Conservation (phyloP, 1,140 invertebrate species). For the Mya arenaria region DNA sequence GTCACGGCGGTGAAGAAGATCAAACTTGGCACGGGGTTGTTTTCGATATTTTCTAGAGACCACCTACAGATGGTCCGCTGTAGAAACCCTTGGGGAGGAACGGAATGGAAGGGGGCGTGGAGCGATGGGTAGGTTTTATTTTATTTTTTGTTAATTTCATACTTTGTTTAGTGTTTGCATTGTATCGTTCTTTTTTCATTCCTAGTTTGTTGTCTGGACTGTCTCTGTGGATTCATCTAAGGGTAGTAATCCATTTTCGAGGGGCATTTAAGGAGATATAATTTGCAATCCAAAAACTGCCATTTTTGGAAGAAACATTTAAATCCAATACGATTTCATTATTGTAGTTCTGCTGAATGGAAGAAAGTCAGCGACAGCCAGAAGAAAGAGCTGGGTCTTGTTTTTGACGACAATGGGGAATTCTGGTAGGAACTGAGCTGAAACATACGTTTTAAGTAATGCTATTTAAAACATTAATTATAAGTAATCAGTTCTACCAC, state of each 20-base stretch:
- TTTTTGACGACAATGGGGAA: slow-evolving; percentile 97
- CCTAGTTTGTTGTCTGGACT: not conserved
- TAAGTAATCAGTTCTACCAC: too few relatives aligned
- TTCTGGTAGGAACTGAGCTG: slow-evolving; percentile 95
- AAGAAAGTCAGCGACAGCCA: slow-evolving; percentile 94
- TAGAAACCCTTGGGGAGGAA: slow-evolving; percentile 85
- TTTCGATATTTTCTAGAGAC: slow-evolving; percentile 75
- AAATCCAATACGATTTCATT: slow-evolving; percentile 38
- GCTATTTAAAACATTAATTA: too few relatives aligned
- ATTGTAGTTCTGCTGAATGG: slow-evolving; percentile 88
- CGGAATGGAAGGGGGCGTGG: slow-evolving; percentile 95
- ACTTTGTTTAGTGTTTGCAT: too few relatives aligned
- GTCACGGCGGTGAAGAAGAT: slow-evolving; percentile 83
- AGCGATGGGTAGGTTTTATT: slow-evolving; percentile 76
- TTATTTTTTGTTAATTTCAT: too few relatives aligned
- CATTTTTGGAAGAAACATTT: too few relatives aligned
- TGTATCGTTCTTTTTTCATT: too few relatives aligned
- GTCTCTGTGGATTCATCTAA: not conserved
- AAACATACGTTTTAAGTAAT: too few relatives aligned
- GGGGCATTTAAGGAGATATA: not conserved
- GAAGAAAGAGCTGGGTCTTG: slow-evolving; percentile 94
- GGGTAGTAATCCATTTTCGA: not conserved
- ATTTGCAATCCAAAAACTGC: too few relatives aligned
- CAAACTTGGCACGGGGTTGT: slow-evolving; percentile 70
- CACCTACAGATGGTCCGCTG: slow-evolving; percentile 81